These are phyloP conservation scores for Colius striatus DNA, from an alignment of 2,113 vertebrate species.

Conservation along the genomic window DNA sequence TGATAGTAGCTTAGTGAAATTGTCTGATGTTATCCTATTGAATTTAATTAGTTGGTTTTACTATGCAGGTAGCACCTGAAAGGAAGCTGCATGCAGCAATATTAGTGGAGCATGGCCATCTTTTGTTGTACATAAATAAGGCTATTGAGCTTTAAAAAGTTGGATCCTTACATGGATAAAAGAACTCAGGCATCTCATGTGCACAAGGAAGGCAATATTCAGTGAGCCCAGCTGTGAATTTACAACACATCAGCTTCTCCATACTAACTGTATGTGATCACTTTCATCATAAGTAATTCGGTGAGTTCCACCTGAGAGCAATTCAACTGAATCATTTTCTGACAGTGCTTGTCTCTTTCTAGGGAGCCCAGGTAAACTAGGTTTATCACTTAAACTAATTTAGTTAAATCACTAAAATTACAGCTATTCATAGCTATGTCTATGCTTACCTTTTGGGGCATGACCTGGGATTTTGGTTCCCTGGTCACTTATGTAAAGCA, in stretches of 20 bases:
- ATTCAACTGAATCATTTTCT: not conserved
- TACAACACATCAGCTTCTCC: not conserved
- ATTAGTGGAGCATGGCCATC: not conserved
- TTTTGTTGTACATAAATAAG: not conserved
- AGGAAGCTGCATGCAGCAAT: not conserved
- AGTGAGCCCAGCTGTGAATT: not conserved
- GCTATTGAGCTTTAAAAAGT: not conserved
- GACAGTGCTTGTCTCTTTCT: not conserved
- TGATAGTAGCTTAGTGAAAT: not conserved
- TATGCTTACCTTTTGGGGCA: not conserved
- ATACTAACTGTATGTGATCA: not conserved
- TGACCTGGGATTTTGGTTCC: not conserved
- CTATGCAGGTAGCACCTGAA: slow-evolving; percentile 20
- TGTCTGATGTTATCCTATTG: not conserved
- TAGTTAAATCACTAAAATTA: not conserved
- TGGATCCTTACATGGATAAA: not conserved
- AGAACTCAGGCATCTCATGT: not conserved
- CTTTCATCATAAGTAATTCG: not conserved
- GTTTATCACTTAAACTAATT: not conserved
- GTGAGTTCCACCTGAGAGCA: not conserved
- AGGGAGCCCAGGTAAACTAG: not conserved
- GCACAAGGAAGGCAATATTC: not conserved
- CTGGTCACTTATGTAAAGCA: not conserved
- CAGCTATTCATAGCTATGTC: not conserved
- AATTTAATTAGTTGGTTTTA: slow-evolving; percentile 8